These are phyloP conservation scores for Pseudomyrmex flavicornis DNA, from an alignment of 1,140 invertebrate species.

Conservation along the genomic window DNA sequence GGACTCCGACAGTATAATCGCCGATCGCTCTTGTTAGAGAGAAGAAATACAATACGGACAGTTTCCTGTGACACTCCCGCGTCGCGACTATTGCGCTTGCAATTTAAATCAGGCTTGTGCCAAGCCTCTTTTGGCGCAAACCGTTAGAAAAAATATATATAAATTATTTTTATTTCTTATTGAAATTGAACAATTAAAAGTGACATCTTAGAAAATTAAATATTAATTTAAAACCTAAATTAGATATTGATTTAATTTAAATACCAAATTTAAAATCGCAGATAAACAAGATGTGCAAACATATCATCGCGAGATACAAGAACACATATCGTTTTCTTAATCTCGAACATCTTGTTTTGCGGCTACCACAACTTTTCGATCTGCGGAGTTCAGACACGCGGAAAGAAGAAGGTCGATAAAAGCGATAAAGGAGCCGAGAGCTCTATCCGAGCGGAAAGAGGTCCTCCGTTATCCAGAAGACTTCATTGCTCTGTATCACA, in stretches of 20 bases:
- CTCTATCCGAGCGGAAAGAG: slow-evolving; percentile 16
- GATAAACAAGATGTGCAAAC: too few relatives aligned
- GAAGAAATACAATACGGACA: slow-evolving; percentile 57
- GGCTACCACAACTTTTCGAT: neutral
- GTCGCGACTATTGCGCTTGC: slow-evolving; percentile 42
- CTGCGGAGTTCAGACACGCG: neutral
- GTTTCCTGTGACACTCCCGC: slow-evolving; percentile 69
- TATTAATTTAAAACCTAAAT: too few relatives aligned
- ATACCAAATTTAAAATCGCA: too few relatives aligned
- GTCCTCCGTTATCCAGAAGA: slow-evolving; percentile 5
- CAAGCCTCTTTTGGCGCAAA: slow-evolving; percentile 16
- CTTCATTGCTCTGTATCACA: slow-evolving; percentile 42
- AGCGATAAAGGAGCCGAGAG: neutral
- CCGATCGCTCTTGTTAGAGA: slow-evolving; percentile 14
- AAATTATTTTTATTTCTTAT: too few relatives aligned
- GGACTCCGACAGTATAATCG: slow-evolving; percentile 30
- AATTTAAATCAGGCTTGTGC: slow-evolving; percentile 23
- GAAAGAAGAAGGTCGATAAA: neutral
- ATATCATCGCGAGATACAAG: neutral
- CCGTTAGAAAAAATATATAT: neutral
- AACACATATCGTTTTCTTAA: neutral
- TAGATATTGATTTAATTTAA: too few relatives aligned
- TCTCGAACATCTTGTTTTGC: neutral
- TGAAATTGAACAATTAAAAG: neutral
- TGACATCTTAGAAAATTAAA: too few relatives aligned